Evolutionary conservation across 2,888 invertebrate genomes (phyloP), one percentile per base, ranked within the genome.

Genomic region (Ichneumon xanthorius): DNA sequence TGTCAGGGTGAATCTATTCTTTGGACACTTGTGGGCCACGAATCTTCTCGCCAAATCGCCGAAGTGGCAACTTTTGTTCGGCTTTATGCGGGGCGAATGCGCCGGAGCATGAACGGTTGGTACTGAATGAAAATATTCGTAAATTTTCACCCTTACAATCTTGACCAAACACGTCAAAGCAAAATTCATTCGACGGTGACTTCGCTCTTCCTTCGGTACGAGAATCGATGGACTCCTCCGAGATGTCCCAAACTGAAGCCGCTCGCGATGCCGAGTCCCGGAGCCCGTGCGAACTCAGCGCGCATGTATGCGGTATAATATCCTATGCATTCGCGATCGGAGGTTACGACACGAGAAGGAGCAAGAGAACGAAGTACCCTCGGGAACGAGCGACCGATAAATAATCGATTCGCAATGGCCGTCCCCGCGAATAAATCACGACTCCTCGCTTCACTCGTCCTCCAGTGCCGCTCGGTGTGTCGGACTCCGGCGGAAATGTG

Each of bases 351-450:
- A 67, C 65, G 82, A 67, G 61, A 76, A 67, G 75, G 48, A 40
- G 68, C 40, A 53, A 26, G 73, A 53, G 80, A 73, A 80, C 81
- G 85, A 81, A 77, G 68, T 55, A 83, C 75, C 84, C 87, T 30
- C 82, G 45, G 86, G 81, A 87, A 81, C 86, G 75, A 85, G 83
- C 80, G 75, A 79, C 65, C 86, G 89, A 90, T 92, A 92, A 92
- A 92, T 90, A 91, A 92, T 91, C 89, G 88, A 90, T 92, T 92
- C 89, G 89, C 85, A 86, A 90, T 91, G 91, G 86, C 84, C 90
- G 90, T 89, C 88, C 88, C 88, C 89, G 88, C 78, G 88, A 80
- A 92, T 91, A 92, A 92, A 91, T 91, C 89, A 79, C 75, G 72
- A 83, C 85, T 65, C 84, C 88, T 88, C 87, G 89, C 89, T 88